Base-by-base conservation (phyloP, 2,888 invertebrate genomes). In the Quadroppia sp. region DNA sequence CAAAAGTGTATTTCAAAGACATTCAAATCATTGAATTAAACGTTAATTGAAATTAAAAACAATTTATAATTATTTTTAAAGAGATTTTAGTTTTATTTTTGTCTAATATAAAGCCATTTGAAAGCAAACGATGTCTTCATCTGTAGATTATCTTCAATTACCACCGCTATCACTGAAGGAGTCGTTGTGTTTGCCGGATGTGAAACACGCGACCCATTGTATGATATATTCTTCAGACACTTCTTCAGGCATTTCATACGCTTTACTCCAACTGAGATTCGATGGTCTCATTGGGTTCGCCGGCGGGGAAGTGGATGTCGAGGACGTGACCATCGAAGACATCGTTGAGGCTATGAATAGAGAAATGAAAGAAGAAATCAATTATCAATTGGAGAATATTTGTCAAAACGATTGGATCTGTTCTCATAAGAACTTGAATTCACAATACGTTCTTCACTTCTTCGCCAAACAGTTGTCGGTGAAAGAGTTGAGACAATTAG, bases 131-230 rank as follows among this genome's bases (percentile, higher is more conserved):
- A 53, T 53, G 53, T 53, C 53, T 53, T 53, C 53, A 53, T 36
- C 11, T 4, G 36, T 36, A 11, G 11, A 4, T 11, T 2, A n/a
- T n/a, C n/a, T n/a, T 25, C 9, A 17, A 9, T 4, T 53, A 13
- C 23, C 7, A 13, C 53, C 25, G 25, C 1, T n/a, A 25, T 17
- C 7, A 4, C 7, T 53, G 20, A 25, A 20, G 6, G 23, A 53
- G 13, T 23, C 23, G 53, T 23, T 53, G 7, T 25, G 23, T 25
- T 11, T 53, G 1, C 23, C 53, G 36, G 69, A 69, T 45, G 42
- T 45, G 1, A 69, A 40, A 28, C 71, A 71, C 9, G 71, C 40
- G n/a, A 53, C 71, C 20, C 71, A 71, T 32, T 71, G 71, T 40
- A 53, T 71, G 53, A 50, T 71, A 23, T 71, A 53, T 28, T 71